Conservation (phyloP, 1,140 invertebrate species). For the Muscidifurax raptorellus region DNA sequence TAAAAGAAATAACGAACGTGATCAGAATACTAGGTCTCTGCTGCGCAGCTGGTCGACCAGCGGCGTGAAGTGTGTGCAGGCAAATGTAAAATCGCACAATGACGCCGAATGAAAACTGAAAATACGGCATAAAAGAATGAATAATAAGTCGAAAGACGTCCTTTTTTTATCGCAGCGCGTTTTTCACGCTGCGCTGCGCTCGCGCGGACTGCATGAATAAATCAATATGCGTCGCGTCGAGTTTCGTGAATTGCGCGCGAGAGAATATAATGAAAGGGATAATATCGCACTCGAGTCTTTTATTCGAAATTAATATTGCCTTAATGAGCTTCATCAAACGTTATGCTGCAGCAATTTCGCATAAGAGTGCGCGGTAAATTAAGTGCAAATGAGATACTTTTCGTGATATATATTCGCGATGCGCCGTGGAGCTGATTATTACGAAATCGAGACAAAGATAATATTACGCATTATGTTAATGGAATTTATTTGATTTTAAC, state of each 20-base stretch:
- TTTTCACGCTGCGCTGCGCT: not conserved
- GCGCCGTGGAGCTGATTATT: not conserved
- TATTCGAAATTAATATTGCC: not conserved
- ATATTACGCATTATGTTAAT: too few species aligned
- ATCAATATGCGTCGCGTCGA: not conserved
- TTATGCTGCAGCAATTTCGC: not conserved
- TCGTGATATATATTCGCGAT: not conserved
- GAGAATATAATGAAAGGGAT: not conserved
- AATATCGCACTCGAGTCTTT: not conserved
- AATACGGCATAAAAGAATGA: conserved; percentile 37
- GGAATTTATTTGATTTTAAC: too few species aligned
- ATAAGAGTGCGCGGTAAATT: not conserved
- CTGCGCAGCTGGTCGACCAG: not conserved
- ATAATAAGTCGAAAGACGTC: conserved; percentile 17
- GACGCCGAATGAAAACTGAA: conserved; percentile 21
- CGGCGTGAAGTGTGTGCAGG: not conserved
- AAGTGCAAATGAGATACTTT: not conserved
- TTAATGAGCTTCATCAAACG: not conserved
- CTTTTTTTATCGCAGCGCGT: not conserved
- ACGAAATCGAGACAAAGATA: not conserved
- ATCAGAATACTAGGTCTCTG: conserved; percentile 11
- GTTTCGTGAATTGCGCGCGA: not conserved
- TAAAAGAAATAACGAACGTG: conserved; percentile 39
- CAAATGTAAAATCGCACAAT: conserved; percentile 36
- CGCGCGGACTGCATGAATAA: not conserved